Conservation (phyloP, 2,888 invertebrate genomes). For the Lymantria monacha region DNA sequence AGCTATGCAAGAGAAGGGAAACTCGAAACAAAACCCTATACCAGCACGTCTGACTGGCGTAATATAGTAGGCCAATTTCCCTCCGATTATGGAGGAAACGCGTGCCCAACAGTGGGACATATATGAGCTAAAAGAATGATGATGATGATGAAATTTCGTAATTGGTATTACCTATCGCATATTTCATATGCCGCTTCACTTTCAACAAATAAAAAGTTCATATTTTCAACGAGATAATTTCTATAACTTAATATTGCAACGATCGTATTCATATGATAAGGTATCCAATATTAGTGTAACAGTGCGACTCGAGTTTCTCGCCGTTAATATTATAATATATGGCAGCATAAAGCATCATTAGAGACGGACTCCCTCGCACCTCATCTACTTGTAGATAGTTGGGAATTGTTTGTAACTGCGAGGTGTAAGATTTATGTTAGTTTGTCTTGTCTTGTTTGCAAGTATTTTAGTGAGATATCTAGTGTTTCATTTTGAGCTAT, state of each 20-base stretch:
- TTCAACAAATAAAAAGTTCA: too few relatives aligned
- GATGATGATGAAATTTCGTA: too few relatives aligned
- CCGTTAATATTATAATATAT: constrained; percentile 57
- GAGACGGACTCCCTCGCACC: constrained; percentile 22
- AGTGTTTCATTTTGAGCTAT: not conserved
- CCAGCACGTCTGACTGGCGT: too few relatives aligned
- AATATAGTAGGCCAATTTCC: too few relatives aligned
- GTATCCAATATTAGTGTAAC: constrained; percentile 10
- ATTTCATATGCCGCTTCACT: too few relatives aligned
- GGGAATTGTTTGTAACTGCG: constrained; percentile 40
- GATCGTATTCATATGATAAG: constrained; percentile 11
- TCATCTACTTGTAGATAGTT: constrained; percentile 25
- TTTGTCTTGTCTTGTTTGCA: constrained; percentile 12
- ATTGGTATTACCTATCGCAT: too few relatives aligned
- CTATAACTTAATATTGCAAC: constrained; percentile 5
- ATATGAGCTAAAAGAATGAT: too few relatives aligned
- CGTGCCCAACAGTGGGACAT: too few relatives aligned
- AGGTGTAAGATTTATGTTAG: constrained; percentile 27
- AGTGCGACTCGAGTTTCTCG: constrained; percentile 18
- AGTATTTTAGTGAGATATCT: constrained; percentile 6
- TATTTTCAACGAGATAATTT: too few relatives aligned
- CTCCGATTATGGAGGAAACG: too few relatives aligned
- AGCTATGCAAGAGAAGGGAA: too few relatives aligned
- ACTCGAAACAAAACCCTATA: too few relatives aligned
- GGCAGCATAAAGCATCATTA: constrained; percentile 67